phyloP scores from a whole-genome alignment of 2,888 invertebrate genomes.

The Seira musarum region DNA sequence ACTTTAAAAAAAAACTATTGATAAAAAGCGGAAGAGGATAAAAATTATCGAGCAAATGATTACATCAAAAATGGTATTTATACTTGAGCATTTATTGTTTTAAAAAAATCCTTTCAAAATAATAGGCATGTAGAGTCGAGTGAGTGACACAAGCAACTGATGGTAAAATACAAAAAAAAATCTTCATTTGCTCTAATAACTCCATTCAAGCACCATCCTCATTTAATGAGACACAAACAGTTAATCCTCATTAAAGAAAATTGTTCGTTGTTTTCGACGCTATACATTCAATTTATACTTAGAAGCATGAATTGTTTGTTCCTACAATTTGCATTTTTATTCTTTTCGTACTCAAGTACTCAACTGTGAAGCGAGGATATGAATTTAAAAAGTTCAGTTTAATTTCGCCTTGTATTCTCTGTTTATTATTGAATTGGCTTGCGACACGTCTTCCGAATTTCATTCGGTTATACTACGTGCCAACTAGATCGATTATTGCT shows the following conservation, averaged over 20 bases:
- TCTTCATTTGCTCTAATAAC: conserved; percentile 16
- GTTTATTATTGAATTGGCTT: too few species aligned
- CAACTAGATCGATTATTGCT: too few species aligned
- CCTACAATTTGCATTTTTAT: too few species aligned
- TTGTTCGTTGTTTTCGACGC: neutral
- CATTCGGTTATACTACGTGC: too few species aligned
- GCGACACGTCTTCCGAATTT: too few species aligned
- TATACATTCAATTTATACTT: neutral
- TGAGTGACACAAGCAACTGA: conserved; percentile 4
- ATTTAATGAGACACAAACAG: conserved; percentile 17
- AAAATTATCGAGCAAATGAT: neutral
- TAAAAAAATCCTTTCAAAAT: conserved; percentile 4
- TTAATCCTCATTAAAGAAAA: conserved; percentile 2
- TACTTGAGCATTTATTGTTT: neutral
- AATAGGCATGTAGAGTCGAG: neutral
- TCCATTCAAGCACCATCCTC: neutral
- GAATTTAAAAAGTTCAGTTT: too few species aligned
- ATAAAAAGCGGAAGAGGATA: conserved; percentile 3
- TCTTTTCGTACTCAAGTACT: too few species aligned
- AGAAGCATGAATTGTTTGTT: too few species aligned
- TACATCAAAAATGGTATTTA: neutral
- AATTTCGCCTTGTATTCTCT: too few species aligned
- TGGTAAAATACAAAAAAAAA: neutral
- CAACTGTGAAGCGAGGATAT: too few species aligned
- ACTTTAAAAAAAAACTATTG: neutral